Evolutionary conservation across 2,797 vertebrate genomes (phyloP), one percentile per base, ranked within the genome.

Genomic region (Enteromius paludinosus): DNA sequence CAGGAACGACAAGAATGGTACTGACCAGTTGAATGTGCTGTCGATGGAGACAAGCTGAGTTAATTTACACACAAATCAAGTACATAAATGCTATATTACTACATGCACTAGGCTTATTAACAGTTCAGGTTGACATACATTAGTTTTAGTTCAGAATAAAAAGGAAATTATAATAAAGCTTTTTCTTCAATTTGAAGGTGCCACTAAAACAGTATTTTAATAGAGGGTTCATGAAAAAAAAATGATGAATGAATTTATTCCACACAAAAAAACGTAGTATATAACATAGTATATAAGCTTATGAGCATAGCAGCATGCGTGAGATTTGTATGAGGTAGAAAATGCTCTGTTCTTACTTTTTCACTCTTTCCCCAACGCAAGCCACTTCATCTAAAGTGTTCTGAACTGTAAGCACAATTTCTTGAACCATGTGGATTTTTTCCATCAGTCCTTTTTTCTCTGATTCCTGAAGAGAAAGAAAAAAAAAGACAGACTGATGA

Each of bases 341-440:
- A 72, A 83, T 47, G 30, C 18, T 66, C 12, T 33, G 3, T 65
- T 93, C 94, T 94, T 96, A 99, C 98, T 99, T 99, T 93, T 99
- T 99, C 89, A 97, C 92, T 90, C 96, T 95, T 89, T 99, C 98
- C 84, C 97, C 97, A 59, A 97, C 94, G 4, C 95, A 97, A 65
- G 97, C 97, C 4, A 96, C 86, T 91, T 98, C 97, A 85, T 96
- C 98, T 89, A 99, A 90, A 88, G 96, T 87, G 47, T 91, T 96
- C 87, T 99, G 98, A 87, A 98, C 97, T 1, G 90, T 94, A 88
- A 99, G 91, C 45, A 99, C 95, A 83, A 99, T 95, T 86, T 99
- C 98, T 79, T 99, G 98, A 73, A 99, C 96, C 97, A 98, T 99
- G 85, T 98, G 95, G 90, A 99, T 96, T 92, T 98, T 97, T 68